Percentiles rank a stretch among this genome's conserved stretches.
Conservation (phyloP, 2,797 vertebrate genomes). For the Sebastes matsubarae region DNA sequence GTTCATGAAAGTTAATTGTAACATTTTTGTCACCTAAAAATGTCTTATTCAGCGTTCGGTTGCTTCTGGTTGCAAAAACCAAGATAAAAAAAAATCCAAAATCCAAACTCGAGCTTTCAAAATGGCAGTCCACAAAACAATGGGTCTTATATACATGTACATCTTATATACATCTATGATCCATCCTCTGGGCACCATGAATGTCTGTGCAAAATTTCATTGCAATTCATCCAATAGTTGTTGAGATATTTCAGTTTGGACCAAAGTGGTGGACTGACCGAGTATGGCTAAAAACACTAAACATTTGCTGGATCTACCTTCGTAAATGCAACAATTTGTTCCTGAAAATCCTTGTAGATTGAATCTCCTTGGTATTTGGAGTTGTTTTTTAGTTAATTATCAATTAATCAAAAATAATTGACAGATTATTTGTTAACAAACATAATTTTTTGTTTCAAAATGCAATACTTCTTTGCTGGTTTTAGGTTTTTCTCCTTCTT, state of each 20-base stretch:
- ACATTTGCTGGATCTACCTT: neutral
- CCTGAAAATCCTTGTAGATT: neutral
- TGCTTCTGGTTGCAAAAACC: too few species aligned
- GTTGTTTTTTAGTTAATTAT: neutral
- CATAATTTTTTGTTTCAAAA: neutral
- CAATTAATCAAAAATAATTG: neutral
- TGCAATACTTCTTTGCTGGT: rapidly evolving
- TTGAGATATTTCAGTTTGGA: neutral
- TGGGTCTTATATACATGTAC: too few species aligned
- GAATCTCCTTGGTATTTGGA: neutral
- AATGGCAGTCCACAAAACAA: too few species aligned
- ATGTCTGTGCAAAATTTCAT: neutral
- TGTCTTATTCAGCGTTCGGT: too few species aligned
- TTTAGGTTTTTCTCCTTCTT: neutral
- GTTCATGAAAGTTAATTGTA: too few species aligned
- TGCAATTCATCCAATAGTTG: neutral
- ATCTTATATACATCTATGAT: too few species aligned
- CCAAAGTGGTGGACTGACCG: neutral
- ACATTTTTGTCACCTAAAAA: too few species aligned
- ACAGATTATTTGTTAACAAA: neutral
- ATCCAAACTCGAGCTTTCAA: too few species aligned
- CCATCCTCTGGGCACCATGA: neutral
- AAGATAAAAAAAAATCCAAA: too few species aligned
- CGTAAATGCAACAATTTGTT: neutral
- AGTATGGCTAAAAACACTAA: neutral